phyloP scores from a whole-genome alignment of 1,140 invertebrate species.

The Ladona fulva region DNA sequence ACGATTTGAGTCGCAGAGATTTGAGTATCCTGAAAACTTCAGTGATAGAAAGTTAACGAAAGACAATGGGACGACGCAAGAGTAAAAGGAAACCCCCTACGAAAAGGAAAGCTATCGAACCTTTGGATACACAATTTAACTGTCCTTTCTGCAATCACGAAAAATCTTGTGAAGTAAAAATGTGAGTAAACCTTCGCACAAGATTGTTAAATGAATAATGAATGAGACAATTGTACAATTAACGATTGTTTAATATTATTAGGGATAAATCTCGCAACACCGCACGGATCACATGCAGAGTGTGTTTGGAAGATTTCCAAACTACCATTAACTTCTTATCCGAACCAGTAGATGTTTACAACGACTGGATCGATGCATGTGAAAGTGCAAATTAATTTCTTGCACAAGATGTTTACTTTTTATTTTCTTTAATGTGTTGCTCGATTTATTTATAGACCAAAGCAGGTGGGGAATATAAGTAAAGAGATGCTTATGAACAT shows the following conservation, averaged over 20 bases:
- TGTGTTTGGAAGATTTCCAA: slow-evolving; percentile 95
- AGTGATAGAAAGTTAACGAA: too few species aligned
- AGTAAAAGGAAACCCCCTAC: slow-evolving; percentile 94
- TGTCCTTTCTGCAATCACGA: slow-evolving; percentile 99
- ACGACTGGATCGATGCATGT: slow-evolving; percentile 99
- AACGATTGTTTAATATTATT: slow-evolving; percentile 33
- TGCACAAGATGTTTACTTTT: background rate
- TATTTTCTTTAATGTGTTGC: too few species aligned
- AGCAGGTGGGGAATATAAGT: too few species aligned
- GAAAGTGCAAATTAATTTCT: slow-evolving; percentile 71
- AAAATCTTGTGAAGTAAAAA: slow-evolving; percentile 98
- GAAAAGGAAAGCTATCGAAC: slow-evolving; percentile 87
- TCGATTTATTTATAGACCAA: too few species aligned
- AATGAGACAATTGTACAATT: background rate
- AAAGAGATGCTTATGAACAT: too few species aligned
- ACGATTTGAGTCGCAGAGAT: too few species aligned
- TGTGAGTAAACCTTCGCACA: slow-evolving; percentile 55
- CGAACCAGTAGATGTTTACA: slow-evolving; percentile 97
- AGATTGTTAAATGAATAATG: background rate
- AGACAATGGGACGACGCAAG: slow-evolving; percentile 84
- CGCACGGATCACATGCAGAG: slow-evolving; percentile 85
- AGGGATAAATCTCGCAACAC: slow-evolving; percentile 91
- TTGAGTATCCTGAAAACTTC: too few species aligned
- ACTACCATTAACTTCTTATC: slow-evolving; percentile 93
- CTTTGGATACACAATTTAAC: slow-evolving; percentile 93